These are phyloP conservation scores for Sturnira hondurensis DNA, from an alignment of 2,113 vertebrate genomes.

Conservation along the genomic window DNA sequence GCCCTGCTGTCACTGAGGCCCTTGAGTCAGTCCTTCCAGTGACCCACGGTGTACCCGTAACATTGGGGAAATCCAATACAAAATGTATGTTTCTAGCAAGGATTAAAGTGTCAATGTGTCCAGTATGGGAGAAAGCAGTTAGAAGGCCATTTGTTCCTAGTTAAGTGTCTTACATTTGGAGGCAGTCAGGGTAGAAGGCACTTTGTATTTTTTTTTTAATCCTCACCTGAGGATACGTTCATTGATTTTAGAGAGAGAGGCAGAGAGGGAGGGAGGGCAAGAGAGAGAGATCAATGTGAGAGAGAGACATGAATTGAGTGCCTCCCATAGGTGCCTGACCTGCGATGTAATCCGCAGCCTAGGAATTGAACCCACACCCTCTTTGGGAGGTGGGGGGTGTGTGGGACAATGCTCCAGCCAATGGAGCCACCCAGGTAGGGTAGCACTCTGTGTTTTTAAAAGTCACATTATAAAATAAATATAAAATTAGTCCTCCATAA, in stretches of 20 bases:
- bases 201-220: background rate
- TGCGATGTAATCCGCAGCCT: background rate
- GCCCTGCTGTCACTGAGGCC: constrained; percentile 27
- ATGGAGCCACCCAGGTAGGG: background rate
- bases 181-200: background rate
- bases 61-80: constrained; percentile 47
- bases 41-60: constrained; percentile 43
- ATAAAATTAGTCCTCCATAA: background rate
- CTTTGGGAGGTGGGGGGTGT: background rate
- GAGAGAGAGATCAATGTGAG: background rate
- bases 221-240: background rate
- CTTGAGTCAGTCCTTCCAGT: constrained; percentile 39
- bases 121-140: background rate
- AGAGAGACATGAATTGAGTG: background rate
- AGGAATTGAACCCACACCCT: background rate
- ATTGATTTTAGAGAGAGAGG: background rate
- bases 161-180: background rate
- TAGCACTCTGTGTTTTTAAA: background rate
- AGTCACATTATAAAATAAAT: background rate
- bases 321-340: background rate
- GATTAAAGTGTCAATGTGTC: background rate
- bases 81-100: constrained; percentile 33
- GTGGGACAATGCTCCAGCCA: background rate
- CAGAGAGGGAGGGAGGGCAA: background rate
- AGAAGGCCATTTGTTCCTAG: background rate